Evolutionary conservation across 2,113 vertebrate genomes (phyloP), one percentile per base, ranked within the genome.

Genomic region (Dermatemys mawii): DNA sequence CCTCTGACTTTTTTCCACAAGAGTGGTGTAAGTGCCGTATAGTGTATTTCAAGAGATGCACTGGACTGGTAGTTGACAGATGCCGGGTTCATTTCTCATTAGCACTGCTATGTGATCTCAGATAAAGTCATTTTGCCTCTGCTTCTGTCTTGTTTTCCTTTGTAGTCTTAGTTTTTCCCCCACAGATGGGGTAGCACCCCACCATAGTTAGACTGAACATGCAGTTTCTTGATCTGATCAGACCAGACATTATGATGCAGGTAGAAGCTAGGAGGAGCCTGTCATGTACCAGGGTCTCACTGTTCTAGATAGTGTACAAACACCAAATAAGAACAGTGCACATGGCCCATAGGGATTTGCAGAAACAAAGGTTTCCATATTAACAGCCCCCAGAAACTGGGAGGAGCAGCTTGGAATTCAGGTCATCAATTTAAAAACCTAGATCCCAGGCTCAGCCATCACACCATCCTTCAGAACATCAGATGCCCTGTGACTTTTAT

Each of bases 331-430:
- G 8, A 57, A 13, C 0, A 26, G 1, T 4, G 12, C 11, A 0
- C 0, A 35, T 1, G 38, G 70, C 0, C 5, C 6, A 1, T 2
- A 3, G 38, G 9, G 46, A 41, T 3, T 35, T 4, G 6, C 60
- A 35, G 1, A 38, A 2, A 46, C 0, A 8, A 8, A 57, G 27
- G 24, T 5, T 57, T 10, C 38, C 35, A 11, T 84, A 44, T 78
- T 8, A 27, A 2, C 82, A 22, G 53, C 4, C 1, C 35, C 21
- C 81, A 67, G 35, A 29, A 5, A 1, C 13, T 10, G 6, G 6
- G 11, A 12, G 8, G 4, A 12, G 26, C 0, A 16, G 6, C 2
- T 5, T 84, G 85, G 63, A 14, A n/a, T 27, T 29, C 48, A 0
- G 17, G 0, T 0, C 0, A 79, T 6, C 6, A 49, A 38, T 63